These are phyloP conservation scores for Oscheius onirici DNA, from an alignment of 2,888 invertebrate genomes.

Conservation along the genomic window DNA sequence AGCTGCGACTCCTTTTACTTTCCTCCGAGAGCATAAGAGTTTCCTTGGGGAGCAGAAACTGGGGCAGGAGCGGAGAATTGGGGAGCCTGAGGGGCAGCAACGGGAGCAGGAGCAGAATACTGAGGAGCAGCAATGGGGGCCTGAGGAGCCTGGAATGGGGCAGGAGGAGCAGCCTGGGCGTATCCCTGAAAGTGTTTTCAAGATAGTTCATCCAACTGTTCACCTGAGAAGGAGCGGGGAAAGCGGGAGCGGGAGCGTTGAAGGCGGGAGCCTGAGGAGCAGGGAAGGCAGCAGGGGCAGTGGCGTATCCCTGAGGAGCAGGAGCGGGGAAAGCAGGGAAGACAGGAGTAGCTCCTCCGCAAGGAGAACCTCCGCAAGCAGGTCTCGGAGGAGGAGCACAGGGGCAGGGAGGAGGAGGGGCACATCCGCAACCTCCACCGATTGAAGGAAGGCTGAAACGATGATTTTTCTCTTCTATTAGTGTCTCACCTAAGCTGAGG, in stretches of 20 bases:
- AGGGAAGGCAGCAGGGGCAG: conserved; percentile 3
- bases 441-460: conserved; percentile 5
- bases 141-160: conserved; percentile 16
- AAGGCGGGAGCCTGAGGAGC: neutral
- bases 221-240: conserved; percentile 8
- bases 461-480: conserved; percentile 34
- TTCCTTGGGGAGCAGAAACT: conserved; percentile 26
- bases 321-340: conserved; percentile 13
- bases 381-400: conserved; percentile 17
- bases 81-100: conserved; percentile 5
- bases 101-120: conserved; percentile 23
- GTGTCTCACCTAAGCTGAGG: conserved; percentile 47
- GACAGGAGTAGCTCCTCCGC: conserved; percentile 35
- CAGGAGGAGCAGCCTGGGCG: conserved; percentile 8
- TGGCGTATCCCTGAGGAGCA: conserved; percentile 10
- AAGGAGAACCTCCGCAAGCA: conserved; percentile 28
- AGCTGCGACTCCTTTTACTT: conserved; percentile 7
- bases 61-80: conserved; percentile 33
- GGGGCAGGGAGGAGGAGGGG: conserved; percentile 43
- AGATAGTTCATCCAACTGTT: neutral
- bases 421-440: conserved; percentile 8
- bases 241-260: conserved; percentile 22
- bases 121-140: conserved; percentile 27
- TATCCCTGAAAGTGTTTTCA: neutral
- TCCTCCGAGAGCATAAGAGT: conserved; percentile 34